Conservation (phyloP, 2,797 vertebrate genomes). For the Acanthornis magna region DNA sequence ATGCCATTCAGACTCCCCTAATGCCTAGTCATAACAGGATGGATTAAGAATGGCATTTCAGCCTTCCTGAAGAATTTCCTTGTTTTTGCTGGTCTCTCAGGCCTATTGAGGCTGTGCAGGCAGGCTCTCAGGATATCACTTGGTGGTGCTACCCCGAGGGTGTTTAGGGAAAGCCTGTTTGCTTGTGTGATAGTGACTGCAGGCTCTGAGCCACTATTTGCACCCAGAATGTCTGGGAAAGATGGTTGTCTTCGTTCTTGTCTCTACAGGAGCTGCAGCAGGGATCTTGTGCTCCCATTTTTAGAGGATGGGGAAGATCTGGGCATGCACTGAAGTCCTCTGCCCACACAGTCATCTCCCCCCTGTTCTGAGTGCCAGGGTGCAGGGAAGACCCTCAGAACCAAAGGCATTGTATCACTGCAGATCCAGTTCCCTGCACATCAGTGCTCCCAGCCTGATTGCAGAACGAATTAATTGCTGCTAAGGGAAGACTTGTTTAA, state of each 20-base stretch:
- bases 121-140: neutral
- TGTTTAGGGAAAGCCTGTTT: neutral
- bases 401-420: neutral
- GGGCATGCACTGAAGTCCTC: neutral
- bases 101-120: neutral
- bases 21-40: conserved; percentile 65
- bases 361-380: neutral
- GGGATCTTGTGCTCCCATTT: neutral
- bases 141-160: neutral
- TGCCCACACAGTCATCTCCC: neutral
- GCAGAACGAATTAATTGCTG: neutral
- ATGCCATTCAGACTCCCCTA: conserved; percentile 40
- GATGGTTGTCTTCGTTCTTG: neutral
- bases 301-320: neutral
- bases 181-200: neutral
- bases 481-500: neutral
- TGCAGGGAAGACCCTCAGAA: neutral
- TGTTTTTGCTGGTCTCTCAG: conserved; percentile 41
- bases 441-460: neutral
- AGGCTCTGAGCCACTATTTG: neutral
- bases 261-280: neutral
- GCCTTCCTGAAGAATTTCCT: conserved; percentile 60
- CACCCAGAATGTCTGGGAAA: neutral
- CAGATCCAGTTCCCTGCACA: neutral
- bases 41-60: conserved; percentile 69